phyloP scores from a whole-genome alignment of 2,888 invertebrate genomes.

The Portevinia maculata region DNA sequence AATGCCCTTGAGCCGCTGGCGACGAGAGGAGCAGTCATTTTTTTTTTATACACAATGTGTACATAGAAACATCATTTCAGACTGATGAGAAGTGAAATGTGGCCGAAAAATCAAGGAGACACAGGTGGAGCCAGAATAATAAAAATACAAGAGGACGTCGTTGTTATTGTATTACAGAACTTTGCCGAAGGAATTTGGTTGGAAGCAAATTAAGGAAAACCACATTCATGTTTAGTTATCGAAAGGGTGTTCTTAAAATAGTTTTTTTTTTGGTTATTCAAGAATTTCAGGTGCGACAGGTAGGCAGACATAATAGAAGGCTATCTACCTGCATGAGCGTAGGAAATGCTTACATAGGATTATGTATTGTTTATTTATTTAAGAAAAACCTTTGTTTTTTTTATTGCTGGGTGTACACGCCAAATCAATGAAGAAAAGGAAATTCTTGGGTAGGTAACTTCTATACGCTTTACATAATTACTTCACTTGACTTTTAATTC shows the following conservation, averaged over 20 bases:
- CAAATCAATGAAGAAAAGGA: too few species aligned
- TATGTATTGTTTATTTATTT: too few species aligned
- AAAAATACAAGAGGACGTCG: not conserved
- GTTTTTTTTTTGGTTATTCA: too few species aligned
- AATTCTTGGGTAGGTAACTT: too few species aligned
- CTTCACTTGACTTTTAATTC: too few species aligned
- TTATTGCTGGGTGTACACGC: too few species aligned
- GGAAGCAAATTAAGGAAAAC: slow-evolving; percentile 63
- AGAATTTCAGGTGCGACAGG: not conserved
- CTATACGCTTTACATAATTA: too few species aligned
- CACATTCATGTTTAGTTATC: slow-evolving; percentile 56
- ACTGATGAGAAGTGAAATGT: slow-evolving; percentile 45
- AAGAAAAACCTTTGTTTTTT: too few species aligned
- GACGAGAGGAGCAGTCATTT: slow-evolving; percentile 51
- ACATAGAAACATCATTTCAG: slow-evolving; percentile 24
- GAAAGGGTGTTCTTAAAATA: slow-evolving; percentile 41
- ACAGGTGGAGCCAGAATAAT: slow-evolving; percentile 46
- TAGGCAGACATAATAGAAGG: too few species aligned
- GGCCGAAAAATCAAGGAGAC: slow-evolving; percentile 27
- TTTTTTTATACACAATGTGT: slow-evolving; percentile 6
- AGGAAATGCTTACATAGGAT: too few species aligned
- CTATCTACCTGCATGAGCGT: too few species aligned
- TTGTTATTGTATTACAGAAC: too few species aligned
- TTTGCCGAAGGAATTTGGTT: slow-evolving; percentile 30
- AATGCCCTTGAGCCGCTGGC: slow-evolving; percentile 79